Conservation (phyloP, 2,888 invertebrate species). For the Acrocyrtus sp. region DNA sequence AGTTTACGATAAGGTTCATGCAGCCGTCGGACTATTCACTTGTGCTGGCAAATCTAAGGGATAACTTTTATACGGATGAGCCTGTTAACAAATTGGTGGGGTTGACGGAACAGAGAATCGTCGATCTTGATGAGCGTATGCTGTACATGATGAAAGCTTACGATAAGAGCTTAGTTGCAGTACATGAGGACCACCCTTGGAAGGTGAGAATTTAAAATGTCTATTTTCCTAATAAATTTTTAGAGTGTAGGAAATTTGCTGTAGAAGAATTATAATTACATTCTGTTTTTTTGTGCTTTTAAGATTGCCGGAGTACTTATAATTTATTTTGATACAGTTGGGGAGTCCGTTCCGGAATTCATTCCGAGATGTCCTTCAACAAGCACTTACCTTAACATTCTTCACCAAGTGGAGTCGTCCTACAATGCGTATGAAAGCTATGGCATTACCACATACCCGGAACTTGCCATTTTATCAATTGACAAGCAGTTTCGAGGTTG, state of each 20-base stretch:
- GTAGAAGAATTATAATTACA: background rate
- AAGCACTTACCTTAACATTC: background rate
- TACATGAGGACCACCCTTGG: too few relatives aligned
- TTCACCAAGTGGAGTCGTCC: background rate
- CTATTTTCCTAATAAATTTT: too few relatives aligned
- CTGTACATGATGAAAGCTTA: background rate
- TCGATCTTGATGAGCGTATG: conserved; percentile 9
- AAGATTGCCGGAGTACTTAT: conserved; percentile 18
- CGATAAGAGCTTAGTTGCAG: background rate
- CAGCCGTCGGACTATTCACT: background rate
- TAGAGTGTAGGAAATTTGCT: too few relatives aligned
- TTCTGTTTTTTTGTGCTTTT: background rate
- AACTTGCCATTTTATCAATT: conserved; percentile 12
- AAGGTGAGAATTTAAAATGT: background rate
- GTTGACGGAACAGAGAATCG: conserved; percentile 1
- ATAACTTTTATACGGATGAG: conserved; percentile 17
- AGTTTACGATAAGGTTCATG: too few relatives aligned
- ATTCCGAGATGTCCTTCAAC: conserved; percentile 1
- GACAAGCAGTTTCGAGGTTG: conserved; percentile 6
- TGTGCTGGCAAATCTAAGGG: background rate
- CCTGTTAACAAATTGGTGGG: conserved; percentile 8
- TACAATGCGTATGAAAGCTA: background rate
- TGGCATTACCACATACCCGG: background rate
- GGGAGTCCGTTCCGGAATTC: background rate
- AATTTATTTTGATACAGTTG: background rate